These are phyloP conservation scores for Gallinago nigripennis DNA, from an alignment of 2,797 vertebrate species.

Conservation along the genomic window DNA sequence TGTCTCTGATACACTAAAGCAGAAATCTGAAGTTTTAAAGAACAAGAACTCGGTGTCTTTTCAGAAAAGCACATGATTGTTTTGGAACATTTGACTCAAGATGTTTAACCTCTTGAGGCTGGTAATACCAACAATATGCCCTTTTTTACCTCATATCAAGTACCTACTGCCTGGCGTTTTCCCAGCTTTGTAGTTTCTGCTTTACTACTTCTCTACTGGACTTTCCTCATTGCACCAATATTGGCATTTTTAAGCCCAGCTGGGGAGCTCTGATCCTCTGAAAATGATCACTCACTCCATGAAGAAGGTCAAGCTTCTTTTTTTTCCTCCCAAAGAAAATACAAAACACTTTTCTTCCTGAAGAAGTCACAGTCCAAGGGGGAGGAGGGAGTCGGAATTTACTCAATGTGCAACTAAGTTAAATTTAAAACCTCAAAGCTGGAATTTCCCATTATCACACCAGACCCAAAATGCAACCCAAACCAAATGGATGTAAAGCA, in stretches of 20 bases:
- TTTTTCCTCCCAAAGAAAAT: background rate
- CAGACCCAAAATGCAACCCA: constrained; percentile 49
- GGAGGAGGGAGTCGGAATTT: background rate
- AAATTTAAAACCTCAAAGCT: background rate
- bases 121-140: background rate
- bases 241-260: background rate
- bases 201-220: background rate
- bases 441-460: background rate
- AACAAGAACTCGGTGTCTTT: background rate
- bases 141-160: background rate
- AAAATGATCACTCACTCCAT: background rate
- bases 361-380: background rate
- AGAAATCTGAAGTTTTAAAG: background rate
- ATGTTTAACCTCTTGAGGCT: background rate
- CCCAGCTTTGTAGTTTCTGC: background rate
- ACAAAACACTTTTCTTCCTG: background rate
- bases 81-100: background rate
- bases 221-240: background rate
- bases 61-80: background rate
- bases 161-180: background rate
- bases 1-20: background rate
- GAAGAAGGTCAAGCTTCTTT: background rate
- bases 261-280: background rate
- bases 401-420: background rate
- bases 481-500: constrained; percentile 34